These are phyloP conservation scores for Clarias pachynema DNA, from an alignment of 2,797 vertebrate genomes.

Conservation along the genomic window DNA sequence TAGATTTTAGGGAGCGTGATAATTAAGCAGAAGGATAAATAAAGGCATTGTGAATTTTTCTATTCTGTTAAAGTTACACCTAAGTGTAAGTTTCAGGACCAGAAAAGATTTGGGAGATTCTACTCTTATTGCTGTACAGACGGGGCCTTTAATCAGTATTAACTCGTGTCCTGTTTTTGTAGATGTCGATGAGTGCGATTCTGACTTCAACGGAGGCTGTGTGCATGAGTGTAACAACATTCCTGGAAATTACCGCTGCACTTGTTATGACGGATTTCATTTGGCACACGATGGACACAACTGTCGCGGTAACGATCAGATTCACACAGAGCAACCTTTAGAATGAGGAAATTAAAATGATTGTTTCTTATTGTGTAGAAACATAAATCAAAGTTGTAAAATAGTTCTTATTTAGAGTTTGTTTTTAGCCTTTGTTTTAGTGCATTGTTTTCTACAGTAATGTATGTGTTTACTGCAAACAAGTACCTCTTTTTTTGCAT, in stretches of 20 bases:
- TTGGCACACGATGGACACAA: slow-evolving; percentile 96
- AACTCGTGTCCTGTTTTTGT: slow-evolving; percentile 58
- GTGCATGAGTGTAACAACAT: slow-evolving; percentile 98
- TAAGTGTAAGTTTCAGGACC: not conserved
- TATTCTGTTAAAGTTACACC: not conserved
- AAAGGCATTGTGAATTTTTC: not conserved
- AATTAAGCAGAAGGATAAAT: not conserved
- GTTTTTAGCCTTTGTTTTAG: not conserved
- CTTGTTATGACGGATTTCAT: slow-evolving; percentile 95
- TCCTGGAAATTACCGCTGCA: slow-evolving; percentile 96
- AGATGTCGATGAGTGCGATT: slow-evolving; percentile 97
- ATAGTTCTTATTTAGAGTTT: not conserved
- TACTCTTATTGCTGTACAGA: not conserved
- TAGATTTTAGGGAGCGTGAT: not conserved
- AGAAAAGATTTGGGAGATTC: not conserved
- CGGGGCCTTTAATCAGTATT: not conserved
- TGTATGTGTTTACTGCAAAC: not conserved
- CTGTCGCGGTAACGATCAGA: slow-evolving; percentile 86
- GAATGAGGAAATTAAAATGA: not conserved
- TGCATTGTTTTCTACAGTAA: not conserved
- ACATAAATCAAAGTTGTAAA: not conserved
- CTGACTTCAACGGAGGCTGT: slow-evolving; percentile 92
- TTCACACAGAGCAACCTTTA: not conserved
- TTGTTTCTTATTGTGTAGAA: not conserved
- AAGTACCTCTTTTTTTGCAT: not conserved